Conservation (phyloP, 2,113 vertebrate genomes). For the human region DNA sequence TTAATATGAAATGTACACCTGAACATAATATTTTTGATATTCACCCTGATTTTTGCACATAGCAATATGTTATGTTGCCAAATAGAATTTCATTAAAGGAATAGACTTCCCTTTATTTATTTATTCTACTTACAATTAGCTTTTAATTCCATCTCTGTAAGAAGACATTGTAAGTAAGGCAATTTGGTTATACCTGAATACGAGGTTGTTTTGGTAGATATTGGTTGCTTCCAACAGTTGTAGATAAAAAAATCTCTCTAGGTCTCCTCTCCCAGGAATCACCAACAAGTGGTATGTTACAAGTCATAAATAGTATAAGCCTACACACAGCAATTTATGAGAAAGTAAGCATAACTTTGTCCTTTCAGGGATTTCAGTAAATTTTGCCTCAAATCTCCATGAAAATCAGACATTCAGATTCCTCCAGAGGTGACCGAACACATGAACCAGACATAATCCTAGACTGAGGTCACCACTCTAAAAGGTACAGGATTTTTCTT, state of each 20-base stretch:
- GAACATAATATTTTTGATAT: neutral
- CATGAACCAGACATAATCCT: neutral
- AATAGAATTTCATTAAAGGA: neutral
- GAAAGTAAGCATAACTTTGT: neutral
- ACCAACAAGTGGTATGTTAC: neutral
- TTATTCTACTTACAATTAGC: neutral
- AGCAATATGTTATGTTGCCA: neutral
- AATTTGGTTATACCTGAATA: neutral
- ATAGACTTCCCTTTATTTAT: neutral
- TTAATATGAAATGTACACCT: neutral
- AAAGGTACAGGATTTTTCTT: neutral
- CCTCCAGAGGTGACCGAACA: neutral
- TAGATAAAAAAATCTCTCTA: neutral
- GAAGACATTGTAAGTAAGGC: neutral
- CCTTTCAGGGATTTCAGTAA: neutral
- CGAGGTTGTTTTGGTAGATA: neutral
- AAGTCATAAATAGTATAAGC: neutral
- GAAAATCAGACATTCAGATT: neutral
- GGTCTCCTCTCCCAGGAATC: neutral
- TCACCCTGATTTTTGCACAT: neutral
- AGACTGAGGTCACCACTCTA: neutral
- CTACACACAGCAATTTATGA: neutral
- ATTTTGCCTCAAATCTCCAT: neutral
- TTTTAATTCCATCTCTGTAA: constrained; percentile 7
- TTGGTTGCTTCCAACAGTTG: neutral